Base-by-base conservation (phyloP, 2,797 vertebrate genomes). In the Eulemur coronatus region DNA sequence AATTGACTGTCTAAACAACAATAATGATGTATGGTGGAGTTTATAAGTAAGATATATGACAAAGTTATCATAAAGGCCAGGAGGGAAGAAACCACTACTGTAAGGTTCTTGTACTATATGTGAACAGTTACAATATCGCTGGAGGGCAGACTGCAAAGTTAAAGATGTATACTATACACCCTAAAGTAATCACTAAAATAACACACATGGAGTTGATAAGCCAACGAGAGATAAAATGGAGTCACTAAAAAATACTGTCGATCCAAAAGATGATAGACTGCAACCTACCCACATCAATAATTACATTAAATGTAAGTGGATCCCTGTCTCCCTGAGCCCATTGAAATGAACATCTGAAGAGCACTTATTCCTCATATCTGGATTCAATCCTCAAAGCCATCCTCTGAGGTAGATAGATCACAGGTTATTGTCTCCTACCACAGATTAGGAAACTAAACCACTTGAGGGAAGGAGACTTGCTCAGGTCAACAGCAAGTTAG, bases 401-500 rank as follows among this genome's bases (percentile, higher is more conserved):
- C 75, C 65, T 97, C 65, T 72, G 43, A 81, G 30, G 24, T 35
- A 76, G 35, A 67, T 3, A n/a, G 63, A 50, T 55, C 52, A 69
- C 20, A 12, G 20, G 24, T 89, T 84, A 94, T 84, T 89, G 69
- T 96, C 22, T 84, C 82, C 79, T 82, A 76, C 18, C 38, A 72
- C 50, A 75, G 52, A 93, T 59, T 89, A 84, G 70, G 65, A 96
- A 95, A 69, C 80, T 75, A 55, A 92, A 65, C 28, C n/a, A 89
- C 59, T 52, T 46, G 6, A 72, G 69, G 48, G 24, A 78, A 89
- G 59, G 43, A 61, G 73, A 80, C 85, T 94, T 78, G 50, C 22
- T 90, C 91, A 59, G 48, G 24, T 91, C 92, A 89, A 94, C 41
- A 85, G 52, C n/a, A 96, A 84, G 38, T 81, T 81, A 92, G 79